Base-by-base conservation (phyloP, 2,113 vertebrate species). In the Oophaga pumilio region DNA sequence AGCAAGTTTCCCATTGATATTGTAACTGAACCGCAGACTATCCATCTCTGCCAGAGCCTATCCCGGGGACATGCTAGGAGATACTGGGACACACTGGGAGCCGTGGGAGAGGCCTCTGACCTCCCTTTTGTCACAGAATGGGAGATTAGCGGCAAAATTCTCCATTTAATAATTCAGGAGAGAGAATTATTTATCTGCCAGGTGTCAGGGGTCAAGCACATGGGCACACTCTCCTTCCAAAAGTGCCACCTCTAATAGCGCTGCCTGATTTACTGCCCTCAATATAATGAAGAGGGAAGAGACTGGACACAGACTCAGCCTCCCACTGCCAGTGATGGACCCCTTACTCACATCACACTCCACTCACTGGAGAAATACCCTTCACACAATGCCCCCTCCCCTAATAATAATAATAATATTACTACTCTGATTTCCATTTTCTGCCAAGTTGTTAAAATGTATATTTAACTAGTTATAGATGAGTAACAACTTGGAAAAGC, bases 141-240 rank as follows among this genome's bases (percentile, higher is more conserved):
- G 80, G 80, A 87, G 86, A 88, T 88, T 88, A 88, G 86, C 80
- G 4, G 43, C 71, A 88, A 76, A 88, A 88, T 83, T 88, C 86
- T 71, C 26, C 86, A 88, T 76, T 88, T 88, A 88, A 88, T 88
- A 88, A 88, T 88, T 88, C 79, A 88, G 80, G 80, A 83, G 86
- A 88, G 80, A 26, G 79, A 88, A 88, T 88, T 82, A 83, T 88
- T 88, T 88, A 88, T 88, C 59, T 83, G n/a, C 18, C 86, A 76
- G 80, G 86, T 74, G 80, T 83, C 43, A 43, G 49, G 62, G 86
- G 86, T 88, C 86, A 88, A 83, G 56, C 86, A 64, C 86, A 83
- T 57, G 60, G 80, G 59, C 59, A 71, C 78, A 68, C 22, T 68
- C 86, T 50, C 57, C 57, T 88, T 76, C 68, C 69, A 64, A 62